Conservation (phyloP, 2,888 invertebrate genomes). For the Perizoma affinitatum region DNA sequence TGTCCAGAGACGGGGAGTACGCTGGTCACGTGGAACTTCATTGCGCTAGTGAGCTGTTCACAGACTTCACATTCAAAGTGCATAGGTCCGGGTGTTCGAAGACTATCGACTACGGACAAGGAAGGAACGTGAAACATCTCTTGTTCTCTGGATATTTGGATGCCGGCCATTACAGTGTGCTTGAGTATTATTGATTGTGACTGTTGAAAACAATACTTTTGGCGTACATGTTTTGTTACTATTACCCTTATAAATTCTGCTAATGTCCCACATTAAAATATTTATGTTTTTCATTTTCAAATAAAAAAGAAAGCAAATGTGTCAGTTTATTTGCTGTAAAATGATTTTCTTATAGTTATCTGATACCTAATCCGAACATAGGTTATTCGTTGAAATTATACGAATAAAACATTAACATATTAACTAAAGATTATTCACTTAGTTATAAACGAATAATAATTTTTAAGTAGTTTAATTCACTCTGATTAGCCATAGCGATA, state of each 20-base stretch:
- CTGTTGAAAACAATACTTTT: constrained; percentile 7
- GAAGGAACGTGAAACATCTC: constrained; percentile 61
- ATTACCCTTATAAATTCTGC: not conserved
- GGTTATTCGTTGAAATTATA: too few relatives aligned
- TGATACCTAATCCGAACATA: too few relatives aligned
- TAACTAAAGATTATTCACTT: too few relatives aligned
- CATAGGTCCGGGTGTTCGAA: constrained; percentile 59
- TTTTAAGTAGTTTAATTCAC: too few relatives aligned
- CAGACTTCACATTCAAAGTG: constrained; percentile 68
- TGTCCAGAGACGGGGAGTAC: constrained; percentile 71
- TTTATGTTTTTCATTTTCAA: too few relatives aligned
- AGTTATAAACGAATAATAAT: too few relatives aligned
- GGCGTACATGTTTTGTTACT: constrained; percentile 1
- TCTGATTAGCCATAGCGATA: too few relatives aligned
- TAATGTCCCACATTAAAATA: too few relatives aligned
- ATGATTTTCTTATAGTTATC: too few relatives aligned
- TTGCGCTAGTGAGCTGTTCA: constrained; percentile 63
- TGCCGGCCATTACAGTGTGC: constrained; percentile 75
- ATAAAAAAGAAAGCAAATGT: too few relatives aligned
- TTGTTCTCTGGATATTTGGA: constrained; percentile 72
- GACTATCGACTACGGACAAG: constrained; percentile 70
- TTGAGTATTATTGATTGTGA: constrained; percentile 56
- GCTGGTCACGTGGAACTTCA: constrained; percentile 75
- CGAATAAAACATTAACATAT: too few relatives aligned
- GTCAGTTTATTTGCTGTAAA: too few relatives aligned